Evolutionary conservation across 2,797 vertebrate species (phyloP).

Genomic region (Scolopax bukidnonensis): DNA sequence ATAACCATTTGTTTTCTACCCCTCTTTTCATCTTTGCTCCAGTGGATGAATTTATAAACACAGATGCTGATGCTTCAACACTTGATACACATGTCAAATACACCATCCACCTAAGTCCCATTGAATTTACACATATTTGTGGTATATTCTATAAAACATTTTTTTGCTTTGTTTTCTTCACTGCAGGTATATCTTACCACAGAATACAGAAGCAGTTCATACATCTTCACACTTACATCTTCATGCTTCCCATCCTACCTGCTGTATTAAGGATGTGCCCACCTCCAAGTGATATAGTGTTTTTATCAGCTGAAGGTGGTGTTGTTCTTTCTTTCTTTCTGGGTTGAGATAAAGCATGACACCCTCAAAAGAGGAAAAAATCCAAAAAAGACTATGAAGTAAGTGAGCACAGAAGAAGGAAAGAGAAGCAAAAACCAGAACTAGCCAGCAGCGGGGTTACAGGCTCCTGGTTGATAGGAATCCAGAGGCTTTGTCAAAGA

Average conservation of each 20-base stretch:
- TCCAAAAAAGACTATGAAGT: no score
- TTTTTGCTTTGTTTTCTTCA: neutral
- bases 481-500: neutral
- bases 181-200: neutral
- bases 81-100: neutral
- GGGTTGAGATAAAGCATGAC: neutral
- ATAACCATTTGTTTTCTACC: neutral
- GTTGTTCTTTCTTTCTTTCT: neutral
- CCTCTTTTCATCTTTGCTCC: neutral
- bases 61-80: neutral
- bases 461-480: neutral
- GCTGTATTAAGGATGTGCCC: neutral
- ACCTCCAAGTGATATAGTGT: neutral
- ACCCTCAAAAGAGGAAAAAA: neutral
- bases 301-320: neutral
- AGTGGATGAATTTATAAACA: neutral
- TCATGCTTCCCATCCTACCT: neutral
- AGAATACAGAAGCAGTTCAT: neutral
- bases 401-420: neutral
- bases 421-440: neutral
- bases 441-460: neutral
- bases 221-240: neutral
- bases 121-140: neutral
- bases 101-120: neutral
- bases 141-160: neutral